Conservation (phyloP, 2,888 invertebrate genomes). For the Lasiommata megera region DNA sequence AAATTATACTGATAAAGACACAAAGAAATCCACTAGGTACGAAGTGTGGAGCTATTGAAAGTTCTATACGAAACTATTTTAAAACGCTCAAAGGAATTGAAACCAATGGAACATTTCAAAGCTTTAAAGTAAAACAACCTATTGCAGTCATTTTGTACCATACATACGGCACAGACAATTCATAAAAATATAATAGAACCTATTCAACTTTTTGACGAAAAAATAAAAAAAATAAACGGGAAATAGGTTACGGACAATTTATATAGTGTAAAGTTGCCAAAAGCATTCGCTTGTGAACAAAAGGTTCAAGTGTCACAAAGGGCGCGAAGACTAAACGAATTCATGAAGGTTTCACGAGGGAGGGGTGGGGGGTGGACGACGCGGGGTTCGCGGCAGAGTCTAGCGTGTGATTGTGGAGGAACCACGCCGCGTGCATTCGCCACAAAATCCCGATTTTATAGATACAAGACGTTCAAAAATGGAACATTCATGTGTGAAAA, state of each 20-base stretch:
- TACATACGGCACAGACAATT: no score
- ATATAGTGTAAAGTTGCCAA: constrained; percentile 31
- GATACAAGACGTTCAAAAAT: constrained; percentile 44
- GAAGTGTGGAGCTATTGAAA: no score
- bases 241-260: constrained; percentile 17
- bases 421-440: constrained; percentile 64
- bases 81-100: no score
- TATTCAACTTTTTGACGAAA: background rate
- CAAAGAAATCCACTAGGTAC: no score
- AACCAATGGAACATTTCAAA: no score
- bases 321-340: constrained; percentile 75
- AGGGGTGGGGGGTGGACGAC: constrained; percentile 42
- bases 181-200: no score
- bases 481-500: constrained; percentile 54
- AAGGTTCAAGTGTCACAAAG: constrained; percentile 78
- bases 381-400: constrained; percentile 54
- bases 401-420: constrained; percentile 67
- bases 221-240: constrained; percentile 1
- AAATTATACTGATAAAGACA: no score
- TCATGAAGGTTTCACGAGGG: constrained; percentile 54
- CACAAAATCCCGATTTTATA: constrained; percentile 39
- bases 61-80: no score
- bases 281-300: constrained; percentile 66
- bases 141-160: no score
- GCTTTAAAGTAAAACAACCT: no score